Base-by-base conservation (phyloP, 2,113 vertebrate genomes). In the Xenus cinereus region DNA sequence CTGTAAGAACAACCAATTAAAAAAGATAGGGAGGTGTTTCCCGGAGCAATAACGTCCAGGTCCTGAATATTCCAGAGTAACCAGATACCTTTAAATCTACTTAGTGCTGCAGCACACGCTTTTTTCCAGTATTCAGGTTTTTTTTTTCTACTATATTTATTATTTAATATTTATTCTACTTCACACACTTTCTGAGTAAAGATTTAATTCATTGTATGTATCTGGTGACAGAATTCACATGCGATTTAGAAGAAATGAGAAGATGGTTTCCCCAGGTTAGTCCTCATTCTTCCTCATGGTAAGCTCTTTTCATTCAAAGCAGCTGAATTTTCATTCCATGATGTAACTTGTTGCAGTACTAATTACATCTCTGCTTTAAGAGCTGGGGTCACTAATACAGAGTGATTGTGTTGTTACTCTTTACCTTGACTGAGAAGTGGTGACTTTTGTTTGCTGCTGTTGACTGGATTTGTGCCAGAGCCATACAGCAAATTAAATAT, bases 401-500 rank as follows among this genome's bases (percentile, higher is more conserved):
- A 46, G 20, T 9, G 37, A 80, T 27, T 80, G 88, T 53, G 19
- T 14, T 35, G 27, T 62, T 78, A 51, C 30, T 77, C 28, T 86
- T 91, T 95, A 56, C 59, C 46, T 89, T 89, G n/a, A 59, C 79
- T 67, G 37, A 63, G 64, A 87, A 84, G 39, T 22, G 39, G 56
- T 94, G 87, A 87, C 91, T 96, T 89, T 53, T 90, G 53, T 83
- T 96, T 84, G 72, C 68, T 95, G 75, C 72, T 92, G 57, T 56
- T 84, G 72, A 13, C 56, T 93, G 95, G 95, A 92, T 84, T 92
- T 46, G 50, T 90, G 94, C 93, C 94, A 96, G 67, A 80, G n/a
- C 79, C 86, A 81, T 96, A 78, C 14, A 93, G 72, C 76, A 92
- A 92, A 96, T 95, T 90, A 90, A 89, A 86, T 95, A 95, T 92